These are phyloP conservation scores for Musca vetustissima DNA, from an alignment of 1,140 invertebrate genomes.

Conservation along the genomic window DNA sequence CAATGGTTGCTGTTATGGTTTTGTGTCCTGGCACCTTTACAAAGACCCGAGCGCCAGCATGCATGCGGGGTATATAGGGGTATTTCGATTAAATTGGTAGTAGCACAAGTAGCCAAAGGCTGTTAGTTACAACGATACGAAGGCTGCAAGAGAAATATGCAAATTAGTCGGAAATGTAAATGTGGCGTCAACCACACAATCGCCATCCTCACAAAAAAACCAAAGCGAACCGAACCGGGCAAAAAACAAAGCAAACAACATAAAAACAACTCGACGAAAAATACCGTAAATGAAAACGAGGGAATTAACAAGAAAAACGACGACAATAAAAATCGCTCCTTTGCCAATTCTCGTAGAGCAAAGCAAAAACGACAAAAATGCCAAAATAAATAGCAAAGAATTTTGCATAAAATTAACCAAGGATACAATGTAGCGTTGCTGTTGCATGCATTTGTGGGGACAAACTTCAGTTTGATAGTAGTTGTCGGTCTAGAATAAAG, in stretches of 20 bases:
- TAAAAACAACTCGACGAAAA: neutral
- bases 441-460: slow-evolving; percentile 5
- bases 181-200: slow-evolving; percentile 23
- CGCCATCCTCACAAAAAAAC: too few species aligned
- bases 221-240: neutral
- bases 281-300: neutral
- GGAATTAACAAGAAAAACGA: neutral
- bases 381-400: slow-evolving; percentile 28
- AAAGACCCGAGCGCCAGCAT: neutral
- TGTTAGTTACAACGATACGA: slow-evolving; percentile 17
- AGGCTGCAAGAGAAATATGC: slow-evolving; percentile 42
- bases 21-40: slow-evolving; percentile 13
- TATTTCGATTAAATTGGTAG: slow-evolving; percentile 10
- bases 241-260: neutral
- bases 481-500: neutral
- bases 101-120: slow-evolving; percentile 14
- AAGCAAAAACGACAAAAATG: slow-evolving; percentile 10
- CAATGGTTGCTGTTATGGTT: slow-evolving; percentile 6
- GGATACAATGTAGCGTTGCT: too few species aligned
- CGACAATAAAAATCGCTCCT: slow-evolving; percentile 4
- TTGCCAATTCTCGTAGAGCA: neutral
- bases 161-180: slow-evolving; percentile 38
- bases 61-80: neutral
- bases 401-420: slow-evolving; percentile 54
- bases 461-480: neutral